Evolutionary conservation across 2,888 invertebrate genomes (phyloP).

Genomic region (Pomacea canaliculata): DNA sequence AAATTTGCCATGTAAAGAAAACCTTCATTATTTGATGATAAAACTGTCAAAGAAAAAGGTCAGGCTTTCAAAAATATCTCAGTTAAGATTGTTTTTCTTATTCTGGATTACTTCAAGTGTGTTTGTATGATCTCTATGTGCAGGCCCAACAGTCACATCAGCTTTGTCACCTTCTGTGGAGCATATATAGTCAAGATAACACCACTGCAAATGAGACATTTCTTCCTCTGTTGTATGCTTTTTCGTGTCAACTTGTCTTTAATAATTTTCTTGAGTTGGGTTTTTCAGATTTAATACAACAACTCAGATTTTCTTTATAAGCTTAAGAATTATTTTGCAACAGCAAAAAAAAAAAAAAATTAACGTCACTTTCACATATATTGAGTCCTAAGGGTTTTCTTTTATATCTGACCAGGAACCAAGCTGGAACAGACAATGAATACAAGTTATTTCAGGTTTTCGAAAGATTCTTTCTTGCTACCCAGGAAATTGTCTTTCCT

Average conservation of each 20-base stretch:
- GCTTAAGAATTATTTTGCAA: no score
- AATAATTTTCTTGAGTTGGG: neutral
- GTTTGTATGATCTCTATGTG: neutral
- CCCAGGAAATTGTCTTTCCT: slow-evolving; percentile 84
- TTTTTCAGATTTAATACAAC: no score
- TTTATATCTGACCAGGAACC: neutral
- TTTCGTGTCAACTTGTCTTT: neutral
- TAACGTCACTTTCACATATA: no score
- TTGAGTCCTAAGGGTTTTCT: neutral
- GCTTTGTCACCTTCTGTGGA: slow-evolving; percentile 61
- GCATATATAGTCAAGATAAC: slow-evolving; percentile 41
- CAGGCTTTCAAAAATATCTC: no score
- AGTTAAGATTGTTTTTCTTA: no score
- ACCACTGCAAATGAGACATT: slow-evolving; percentile 15
- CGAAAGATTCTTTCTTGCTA: slow-evolving; percentile 85
- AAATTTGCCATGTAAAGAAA: no score
- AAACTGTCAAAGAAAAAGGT: no score
- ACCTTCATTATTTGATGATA: no score
- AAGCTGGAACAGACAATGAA: slow-evolving; percentile 39
- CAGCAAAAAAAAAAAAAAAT: no score
- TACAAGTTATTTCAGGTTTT: slow-evolving; percentile 81
- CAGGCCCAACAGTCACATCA: slow-evolving; percentile 57
- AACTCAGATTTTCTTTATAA: no score
- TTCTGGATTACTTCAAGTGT: no score
- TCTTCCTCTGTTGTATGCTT: slow-evolving; percentile 35